Percentiles rank a stretch among this genome's conserved stretches.
phyloP scores from a whole-genome alignment of 2,113 vertebrate species.

The Zosterops hypoxanthus region DNA sequence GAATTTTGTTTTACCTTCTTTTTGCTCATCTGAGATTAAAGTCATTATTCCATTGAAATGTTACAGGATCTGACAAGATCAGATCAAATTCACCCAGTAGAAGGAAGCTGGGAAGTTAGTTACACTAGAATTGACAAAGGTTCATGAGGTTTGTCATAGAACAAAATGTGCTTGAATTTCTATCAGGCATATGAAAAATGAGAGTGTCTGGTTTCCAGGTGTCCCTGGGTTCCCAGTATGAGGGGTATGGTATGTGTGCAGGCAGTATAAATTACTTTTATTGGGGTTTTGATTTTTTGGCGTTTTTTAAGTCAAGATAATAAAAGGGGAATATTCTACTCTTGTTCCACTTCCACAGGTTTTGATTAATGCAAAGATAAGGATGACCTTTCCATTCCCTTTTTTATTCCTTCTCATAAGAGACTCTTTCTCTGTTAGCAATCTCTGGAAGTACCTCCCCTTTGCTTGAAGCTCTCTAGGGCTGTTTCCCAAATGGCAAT shows the following conservation, averaged over 20 bases:
- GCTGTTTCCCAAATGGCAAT: not conserved
- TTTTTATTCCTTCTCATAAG: not conserved
- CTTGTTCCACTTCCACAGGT: not conserved
- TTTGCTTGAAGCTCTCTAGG: not conserved
- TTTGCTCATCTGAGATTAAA: not conserved
- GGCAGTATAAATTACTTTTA: not conserved
- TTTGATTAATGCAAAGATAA: conserved; percentile 10
- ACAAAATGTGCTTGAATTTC: not conserved
- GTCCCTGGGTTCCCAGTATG: not conserved
- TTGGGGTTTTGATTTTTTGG: not conserved
- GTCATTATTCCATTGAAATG: not conserved
- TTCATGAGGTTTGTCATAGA: not conserved
- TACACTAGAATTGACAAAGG: not conserved
- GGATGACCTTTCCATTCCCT: not conserved
- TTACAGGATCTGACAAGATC: not conserved
- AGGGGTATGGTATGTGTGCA: not conserved
- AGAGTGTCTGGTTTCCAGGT: not conserved
- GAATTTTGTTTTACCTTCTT: not conserved
- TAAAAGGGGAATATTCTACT: not conserved
- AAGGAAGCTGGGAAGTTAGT: not conserved
- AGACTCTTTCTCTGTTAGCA: not conserved
- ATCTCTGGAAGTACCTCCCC: not conserved
- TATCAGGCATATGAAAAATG: not conserved
- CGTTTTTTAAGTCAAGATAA: not conserved
- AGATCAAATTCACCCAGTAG: not conserved